A percentile compares a stretch with the other conserved stretches of the same genome.
These are phyloP conservation scores for Dolomedes plantarius DNA, from an alignment of 2,888 invertebrate species.

Conservation along the genomic window DNA sequence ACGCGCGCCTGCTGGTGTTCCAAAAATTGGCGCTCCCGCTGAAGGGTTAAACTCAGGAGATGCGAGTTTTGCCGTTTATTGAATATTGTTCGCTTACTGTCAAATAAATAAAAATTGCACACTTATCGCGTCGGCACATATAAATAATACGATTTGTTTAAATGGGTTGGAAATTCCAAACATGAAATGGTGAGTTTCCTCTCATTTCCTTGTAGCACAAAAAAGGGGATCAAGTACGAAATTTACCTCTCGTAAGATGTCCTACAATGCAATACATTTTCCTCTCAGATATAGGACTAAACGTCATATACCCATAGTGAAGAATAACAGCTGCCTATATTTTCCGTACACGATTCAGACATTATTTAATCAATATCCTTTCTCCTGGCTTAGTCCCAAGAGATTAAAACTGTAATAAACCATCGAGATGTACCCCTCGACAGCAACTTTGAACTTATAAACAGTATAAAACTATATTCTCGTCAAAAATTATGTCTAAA, in stretches of 20 bases:
- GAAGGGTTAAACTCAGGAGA: too few species aligned
- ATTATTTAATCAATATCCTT: constrained; percentile 3
- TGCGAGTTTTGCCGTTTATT: too few species aligned
- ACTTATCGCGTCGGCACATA: too few species aligned
- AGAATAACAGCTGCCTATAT: neutral
- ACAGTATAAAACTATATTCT: neutral
- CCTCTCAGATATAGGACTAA: neutral
- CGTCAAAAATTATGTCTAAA: neutral
- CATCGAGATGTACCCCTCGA: neutral
- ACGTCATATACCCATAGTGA: neutral
- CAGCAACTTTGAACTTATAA: neutral
- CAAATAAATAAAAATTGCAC: too few species aligned
- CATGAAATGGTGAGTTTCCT: too few species aligned
- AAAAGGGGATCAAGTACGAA: neutral
- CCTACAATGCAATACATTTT: neutral
- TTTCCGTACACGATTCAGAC: neutral
- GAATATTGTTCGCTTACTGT: too few species aligned
- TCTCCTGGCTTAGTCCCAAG: neutral
- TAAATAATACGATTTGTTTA: too few species aligned
- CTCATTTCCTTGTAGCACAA: too few species aligned
- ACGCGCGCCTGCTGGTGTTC: too few species aligned
- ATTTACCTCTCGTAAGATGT: neutral
- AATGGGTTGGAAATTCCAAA: too few species aligned
- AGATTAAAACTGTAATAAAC: neutral
- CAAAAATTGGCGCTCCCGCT: too few species aligned